These are phyloP conservation scores for Netelia melanura DNA, from an alignment of 2,888 invertebrate species.

Conservation along the genomic window DNA sequence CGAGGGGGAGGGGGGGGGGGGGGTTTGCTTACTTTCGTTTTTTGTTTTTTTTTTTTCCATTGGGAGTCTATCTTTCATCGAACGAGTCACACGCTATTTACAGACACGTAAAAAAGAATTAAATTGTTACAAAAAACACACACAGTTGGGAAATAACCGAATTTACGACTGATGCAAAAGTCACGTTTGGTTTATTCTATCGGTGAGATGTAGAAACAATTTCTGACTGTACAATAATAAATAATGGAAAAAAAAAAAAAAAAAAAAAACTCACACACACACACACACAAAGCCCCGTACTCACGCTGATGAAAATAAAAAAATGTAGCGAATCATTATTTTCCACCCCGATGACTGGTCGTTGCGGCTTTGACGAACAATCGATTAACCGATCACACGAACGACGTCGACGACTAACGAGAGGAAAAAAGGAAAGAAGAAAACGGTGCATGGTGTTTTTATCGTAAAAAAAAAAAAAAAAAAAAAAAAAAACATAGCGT, in stretches of 20 bases:
- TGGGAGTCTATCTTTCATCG: slow-evolving; percentile 24
- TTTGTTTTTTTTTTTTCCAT: slow-evolving; percentile 5
- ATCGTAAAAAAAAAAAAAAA: slow-evolving; percentile 38
- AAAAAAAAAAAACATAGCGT: slow-evolving; percentile 32
- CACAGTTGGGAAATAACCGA: neutral
- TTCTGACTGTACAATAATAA: neutral
- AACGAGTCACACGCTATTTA: slow-evolving; percentile 10
- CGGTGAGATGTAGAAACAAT: too few species aligned
- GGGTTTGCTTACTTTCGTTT: too few species aligned
- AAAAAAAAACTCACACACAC: too few species aligned
- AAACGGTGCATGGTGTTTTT: slow-evolving; percentile 63
- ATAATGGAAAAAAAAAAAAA: neutral
- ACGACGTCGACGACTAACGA: slow-evolving; percentile 57
- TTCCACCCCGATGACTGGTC: slow-evolving; percentile 3
- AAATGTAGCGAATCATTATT: neutral
- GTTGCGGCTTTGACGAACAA: slow-evolving; percentile 3
- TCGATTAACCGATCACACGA: slow-evolving; percentile 33
- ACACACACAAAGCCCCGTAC: neutral
- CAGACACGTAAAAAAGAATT: neutral
- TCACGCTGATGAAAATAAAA: neutral
- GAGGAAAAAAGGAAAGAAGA: slow-evolving; percentile 35
- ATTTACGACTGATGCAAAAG: too few species aligned
- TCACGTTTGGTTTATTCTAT: too few species aligned
- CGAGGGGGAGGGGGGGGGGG: too few species aligned
- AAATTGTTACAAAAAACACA: neutral